A percentile compares a stretch with the other conserved stretches of the same genome.
Evolutionary conservation across 2,888 invertebrate genomes (phyloP).

Genomic region (Hedya salicella): DNA sequence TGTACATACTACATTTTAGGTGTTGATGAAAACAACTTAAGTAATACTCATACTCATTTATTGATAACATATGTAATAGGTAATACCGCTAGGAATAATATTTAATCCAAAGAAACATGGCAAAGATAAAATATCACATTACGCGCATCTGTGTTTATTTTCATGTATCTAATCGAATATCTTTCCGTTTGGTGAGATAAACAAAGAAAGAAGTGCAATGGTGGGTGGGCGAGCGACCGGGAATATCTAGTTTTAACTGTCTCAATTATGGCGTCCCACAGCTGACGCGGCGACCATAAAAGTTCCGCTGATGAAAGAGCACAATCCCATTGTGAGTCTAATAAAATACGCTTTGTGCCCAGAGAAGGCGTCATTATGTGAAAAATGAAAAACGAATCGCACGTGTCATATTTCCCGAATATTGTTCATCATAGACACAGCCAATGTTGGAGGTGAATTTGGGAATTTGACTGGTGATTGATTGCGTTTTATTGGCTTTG

Average conservation of each 20-base stretch:
- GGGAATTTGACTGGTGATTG: constrained; percentile 57
- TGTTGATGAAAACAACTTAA: too few relatives aligned
- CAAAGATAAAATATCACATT: constrained; percentile 15
- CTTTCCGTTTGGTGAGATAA: constrained; percentile 41
- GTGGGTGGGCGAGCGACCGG: constrained; percentile 54
- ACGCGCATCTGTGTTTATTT: constrained; percentile 20
- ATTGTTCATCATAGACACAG: constrained; percentile 61
- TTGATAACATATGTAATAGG: too few relatives aligned
- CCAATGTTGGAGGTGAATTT: constrained; percentile 49
- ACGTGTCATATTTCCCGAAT: constrained; percentile 75
- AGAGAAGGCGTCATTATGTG: constrained; percentile 74
- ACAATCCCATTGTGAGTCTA: constrained; percentile 80
- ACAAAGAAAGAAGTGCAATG: constrained; percentile 52
- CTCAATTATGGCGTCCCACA: constrained; percentile 77
- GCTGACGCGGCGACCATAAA: constrained; percentile 79
- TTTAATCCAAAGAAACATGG: background rate
- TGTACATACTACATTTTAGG: too few relatives aligned
- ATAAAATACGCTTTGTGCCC: constrained; percentile 80
- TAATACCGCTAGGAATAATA: too few relatives aligned
- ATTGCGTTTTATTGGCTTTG: constrained; percentile 47
- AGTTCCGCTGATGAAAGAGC: constrained; percentile 79
- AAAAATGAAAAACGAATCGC: constrained; percentile 81
- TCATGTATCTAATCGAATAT: constrained; percentile 16
- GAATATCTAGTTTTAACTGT: constrained; percentile 65
- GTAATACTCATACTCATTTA: too few relatives aligned